Conservation (phyloP, 1,140 invertebrate genomes). For the Archegozetes longisetosus region DNA sequence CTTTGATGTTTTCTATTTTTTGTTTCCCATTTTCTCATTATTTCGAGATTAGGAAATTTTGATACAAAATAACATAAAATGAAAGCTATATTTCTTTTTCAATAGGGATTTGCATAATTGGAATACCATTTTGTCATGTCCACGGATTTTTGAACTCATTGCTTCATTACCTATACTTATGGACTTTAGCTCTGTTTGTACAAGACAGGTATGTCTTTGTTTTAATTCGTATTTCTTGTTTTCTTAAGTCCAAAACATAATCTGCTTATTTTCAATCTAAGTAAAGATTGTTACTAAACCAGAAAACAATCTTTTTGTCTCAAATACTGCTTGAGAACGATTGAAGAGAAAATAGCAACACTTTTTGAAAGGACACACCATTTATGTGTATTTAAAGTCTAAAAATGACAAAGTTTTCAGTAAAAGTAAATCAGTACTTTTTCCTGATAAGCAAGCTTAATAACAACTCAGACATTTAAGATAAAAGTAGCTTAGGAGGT, state of each 20-base stretch:
- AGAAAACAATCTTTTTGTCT: background rate
- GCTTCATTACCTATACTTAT: constrained; percentile 5
- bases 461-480: no score
- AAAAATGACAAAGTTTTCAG: no score
- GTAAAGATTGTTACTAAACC: background rate
- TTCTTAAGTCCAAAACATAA: background rate
- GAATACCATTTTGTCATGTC: background rate
- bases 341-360: background rate
- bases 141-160: constrained; percentile 8
- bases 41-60: background rate
- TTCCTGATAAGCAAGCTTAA: no score
- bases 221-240: background rate
- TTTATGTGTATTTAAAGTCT: background rate
- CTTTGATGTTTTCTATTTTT: background rate
- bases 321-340: background rate
- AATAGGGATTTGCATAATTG: background rate
- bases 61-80: background rate
- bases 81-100: background rate
- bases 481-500: no score
- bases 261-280: background rate
- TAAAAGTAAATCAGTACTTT: no score
- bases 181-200: constrained; percentile 6
- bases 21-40: background rate
- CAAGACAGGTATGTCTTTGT: constrained; percentile 7
- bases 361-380: background rate